These are phyloP conservation scores for Hirtodrosophila duncani DNA, from an alignment of 2,888 invertebrate species.

Conservation along the genomic window DNA sequence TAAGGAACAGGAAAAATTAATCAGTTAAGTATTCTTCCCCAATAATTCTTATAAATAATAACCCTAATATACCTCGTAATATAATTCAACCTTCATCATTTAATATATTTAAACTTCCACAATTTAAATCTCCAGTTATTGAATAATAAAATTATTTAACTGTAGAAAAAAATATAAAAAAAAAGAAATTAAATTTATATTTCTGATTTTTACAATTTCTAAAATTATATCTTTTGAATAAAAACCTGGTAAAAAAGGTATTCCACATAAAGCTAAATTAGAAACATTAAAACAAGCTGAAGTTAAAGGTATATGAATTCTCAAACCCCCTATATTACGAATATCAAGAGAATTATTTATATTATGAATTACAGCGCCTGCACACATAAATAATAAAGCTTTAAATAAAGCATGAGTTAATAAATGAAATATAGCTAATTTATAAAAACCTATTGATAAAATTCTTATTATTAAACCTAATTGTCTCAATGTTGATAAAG, in stretches of 20 bases:
- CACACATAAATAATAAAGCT: conserved; percentile 86
- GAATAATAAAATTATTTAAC: conserved; percentile 81
- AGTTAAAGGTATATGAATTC: too few relatives aligned
- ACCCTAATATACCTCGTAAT: conserved; percentile 78
- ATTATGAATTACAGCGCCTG: conserved; percentile 84
- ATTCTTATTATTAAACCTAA: too few relatives aligned
- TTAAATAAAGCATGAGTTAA: too few relatives aligned
- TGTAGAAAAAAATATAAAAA: conserved; percentile 80
- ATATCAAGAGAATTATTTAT: conserved; percentile 82
- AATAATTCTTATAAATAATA: conserved; percentile 74
- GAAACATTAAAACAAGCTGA: conserved; percentile 81
- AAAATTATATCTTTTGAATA: conserved; percentile 84
- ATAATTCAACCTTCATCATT: conserved; percentile 79
- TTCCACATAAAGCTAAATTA: conserved; percentile 82
- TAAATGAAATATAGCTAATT: too few relatives aligned
- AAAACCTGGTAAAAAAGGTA: conserved; percentile 83
- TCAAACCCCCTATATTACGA: too few relatives aligned
- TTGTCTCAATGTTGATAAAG: conserved; percentile 87
- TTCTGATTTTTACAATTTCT: conserved; percentile 80
- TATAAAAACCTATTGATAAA: too few relatives aligned
- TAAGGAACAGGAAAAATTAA: conserved; percentile 80
- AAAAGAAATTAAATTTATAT: conserved; percentile 80
- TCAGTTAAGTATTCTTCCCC: too few relatives aligned
- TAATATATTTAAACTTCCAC: conserved; percentile 79
- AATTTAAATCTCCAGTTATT: conserved; percentile 79